Base-by-base conservation (phyloP, 2,888 invertebrate genomes). In the Cerastis leucographa region DNA sequence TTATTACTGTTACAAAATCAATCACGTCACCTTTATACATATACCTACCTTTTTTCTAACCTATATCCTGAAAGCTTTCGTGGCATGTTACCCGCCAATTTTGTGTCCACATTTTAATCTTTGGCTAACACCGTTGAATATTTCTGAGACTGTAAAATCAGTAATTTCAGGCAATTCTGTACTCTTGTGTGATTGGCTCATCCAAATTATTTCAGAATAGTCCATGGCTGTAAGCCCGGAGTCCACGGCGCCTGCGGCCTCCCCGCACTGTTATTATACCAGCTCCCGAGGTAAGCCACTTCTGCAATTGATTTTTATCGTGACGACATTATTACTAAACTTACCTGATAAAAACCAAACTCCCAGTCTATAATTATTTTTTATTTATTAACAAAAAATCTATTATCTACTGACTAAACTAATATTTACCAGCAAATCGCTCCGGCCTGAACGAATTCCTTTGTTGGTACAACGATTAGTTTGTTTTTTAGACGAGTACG, bases 291-390 rank as follows among this genome's bases (percentile, higher is more conserved):
- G 91, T 92, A 89, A 91, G 89, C 91, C 82, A 91, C 92, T 91
- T 90, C 91, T 91, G 92, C 92, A 92, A 94, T 94, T 94, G 95
- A 95, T 95, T 95, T 92, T 94, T 95, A 95, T 95, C 95, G 90
- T 92, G 93, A 95, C 94, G 93, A 95, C 93, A 94, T 95, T 94
- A 95, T 95, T 93, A 94, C 91, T 89, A 90, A 91, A 90, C 90
- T 90, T 81, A 81, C 85, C 80, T 84, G 87, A 91, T 91, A 92
- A 92, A 92, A 93, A 91, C 88, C 84, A 79, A 88, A 90, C 87
- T 86, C 85, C 86, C 79, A 79, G 85, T 88, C 70, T 86, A 80
- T 89, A 90, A 90, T 91, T 90, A 89, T 90, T 87, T 91, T 89
- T 93, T 92, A 93, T 93, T 93, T 92, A 92, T 92, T 85, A 84